These are phyloP conservation scores for Poeciliopsis paucimaculata DNA, from an alignment of 2,797 vertebrate genomes.

Conservation along the genomic window DNA sequence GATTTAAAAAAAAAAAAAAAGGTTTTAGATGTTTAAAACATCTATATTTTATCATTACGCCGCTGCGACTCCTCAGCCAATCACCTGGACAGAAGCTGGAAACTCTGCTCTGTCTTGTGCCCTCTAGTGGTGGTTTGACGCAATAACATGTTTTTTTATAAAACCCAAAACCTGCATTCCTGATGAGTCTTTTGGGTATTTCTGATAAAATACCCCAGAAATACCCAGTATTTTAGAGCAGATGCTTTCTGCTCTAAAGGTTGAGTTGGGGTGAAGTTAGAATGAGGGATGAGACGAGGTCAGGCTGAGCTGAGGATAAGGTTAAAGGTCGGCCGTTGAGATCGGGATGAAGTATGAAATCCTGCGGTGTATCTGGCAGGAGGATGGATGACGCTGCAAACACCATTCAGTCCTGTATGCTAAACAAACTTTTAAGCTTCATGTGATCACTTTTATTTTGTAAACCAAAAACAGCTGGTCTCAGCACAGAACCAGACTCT, in stretches of 20 bases:
- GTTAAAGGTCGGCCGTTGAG: neutral
- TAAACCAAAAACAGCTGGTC: neutral
- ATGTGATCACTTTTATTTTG: neutral
- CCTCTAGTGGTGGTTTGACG: too few species aligned
- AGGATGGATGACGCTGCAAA: neutral
- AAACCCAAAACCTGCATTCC: neutral
- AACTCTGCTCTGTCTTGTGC: neutral
- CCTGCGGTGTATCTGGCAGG: neutral
- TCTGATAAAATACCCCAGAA: neutral
- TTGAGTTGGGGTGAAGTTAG: neutral
- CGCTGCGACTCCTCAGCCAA: neutral
- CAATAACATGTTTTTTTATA: neutral
- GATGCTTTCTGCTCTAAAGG: neutral
- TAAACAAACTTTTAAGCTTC: neutral
- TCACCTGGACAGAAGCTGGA: neutral
- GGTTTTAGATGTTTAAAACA: neutral
- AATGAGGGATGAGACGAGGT: neutral
- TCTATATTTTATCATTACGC: neutral
- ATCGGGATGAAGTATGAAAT: neutral
- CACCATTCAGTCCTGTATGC: neutral
- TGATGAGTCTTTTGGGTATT: neutral
- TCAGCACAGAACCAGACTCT: neutral
- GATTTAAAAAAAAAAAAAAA: neutral
- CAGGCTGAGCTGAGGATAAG: neutral
- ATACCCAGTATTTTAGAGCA: too few species aligned